Percentiles rank a stretch among this genome's conserved stretches.
phyloP scores from a whole-genome alignment of 1,140 invertebrate species.

The Chrysoperla carnea region DNA sequence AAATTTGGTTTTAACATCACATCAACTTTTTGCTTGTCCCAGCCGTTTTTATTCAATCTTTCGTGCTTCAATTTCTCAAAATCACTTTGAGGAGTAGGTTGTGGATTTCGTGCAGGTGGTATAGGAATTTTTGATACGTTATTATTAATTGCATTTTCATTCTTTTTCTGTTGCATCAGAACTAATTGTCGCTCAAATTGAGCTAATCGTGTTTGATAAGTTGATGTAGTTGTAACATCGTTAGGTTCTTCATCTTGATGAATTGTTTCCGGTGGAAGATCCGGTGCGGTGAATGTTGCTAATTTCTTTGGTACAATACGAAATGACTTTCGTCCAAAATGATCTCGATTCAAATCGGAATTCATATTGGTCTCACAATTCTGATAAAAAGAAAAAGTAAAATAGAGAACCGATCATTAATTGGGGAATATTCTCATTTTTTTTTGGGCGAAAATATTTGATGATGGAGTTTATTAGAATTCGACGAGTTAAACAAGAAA shows the following conservation, averaged over 20 bases:
- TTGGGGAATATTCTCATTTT: too few species aligned
- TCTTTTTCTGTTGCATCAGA: neutral
- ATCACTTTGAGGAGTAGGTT: too few species aligned
- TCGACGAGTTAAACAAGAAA: too few species aligned
- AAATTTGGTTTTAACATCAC: too few species aligned
- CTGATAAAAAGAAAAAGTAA: too few species aligned
- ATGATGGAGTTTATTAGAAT: too few species aligned
- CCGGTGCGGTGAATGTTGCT: too few species aligned
- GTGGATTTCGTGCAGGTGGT: too few species aligned
- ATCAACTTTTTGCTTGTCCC: conserved; percentile 4
- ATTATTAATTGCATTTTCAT: conserved; percentile 1
- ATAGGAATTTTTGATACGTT: too few species aligned
- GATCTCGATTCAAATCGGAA: neutral
- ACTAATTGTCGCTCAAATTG: neutral
- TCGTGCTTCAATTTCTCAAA: neutral
- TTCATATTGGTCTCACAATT: neutral
- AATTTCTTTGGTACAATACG: neutral
- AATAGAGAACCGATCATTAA: too few species aligned
- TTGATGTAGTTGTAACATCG: neutral
- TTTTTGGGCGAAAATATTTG: too few species aligned
- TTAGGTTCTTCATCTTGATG: neutral
- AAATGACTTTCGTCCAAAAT: neutral
- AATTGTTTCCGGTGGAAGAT: too few species aligned
- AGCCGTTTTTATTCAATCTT: conserved; percentile 7
- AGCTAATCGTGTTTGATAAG: neutral